Evolutionary conservation across 1,140 invertebrate genomes (phyloP).

Genomic region (Drosophila triauraria): DNA sequence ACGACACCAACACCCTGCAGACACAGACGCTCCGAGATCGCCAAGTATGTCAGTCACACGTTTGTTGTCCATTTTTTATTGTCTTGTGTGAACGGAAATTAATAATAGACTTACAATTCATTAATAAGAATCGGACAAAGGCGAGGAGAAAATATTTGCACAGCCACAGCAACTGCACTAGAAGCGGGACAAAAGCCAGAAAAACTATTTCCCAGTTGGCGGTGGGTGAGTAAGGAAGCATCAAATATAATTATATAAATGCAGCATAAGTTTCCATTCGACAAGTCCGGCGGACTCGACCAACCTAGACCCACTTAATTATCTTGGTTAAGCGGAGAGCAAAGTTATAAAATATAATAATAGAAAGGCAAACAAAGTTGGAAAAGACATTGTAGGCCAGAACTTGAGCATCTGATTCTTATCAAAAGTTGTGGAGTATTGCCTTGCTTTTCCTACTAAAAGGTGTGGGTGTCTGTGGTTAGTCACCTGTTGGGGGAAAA

Average conservation of each 20-base stretch:
- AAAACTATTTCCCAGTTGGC: constrained; percentile 18
- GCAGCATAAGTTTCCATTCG: constrained; percentile 64
- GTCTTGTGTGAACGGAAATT: constrained; percentile 28
- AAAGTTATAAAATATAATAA: constrained; percentile 38
- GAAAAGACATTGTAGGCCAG: constrained; percentile 14
- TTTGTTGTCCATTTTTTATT: constrained; percentile 40
- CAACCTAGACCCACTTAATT: constrained; percentile 69
- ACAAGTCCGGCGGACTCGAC: constrained; percentile 12
- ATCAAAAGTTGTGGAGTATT: constrained; percentile 27
- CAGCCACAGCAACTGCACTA: constrained; percentile 33
- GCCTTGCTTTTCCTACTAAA: constrained; percentile 6
- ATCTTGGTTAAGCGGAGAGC: constrained; percentile 59
- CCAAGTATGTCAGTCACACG: constrained; percentile 60
- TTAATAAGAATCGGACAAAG: constrained; percentile 50
- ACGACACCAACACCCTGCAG: constrained; percentile 49
- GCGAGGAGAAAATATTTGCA: constrained; percentile 24
- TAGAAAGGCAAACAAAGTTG: constrained; percentile 53
- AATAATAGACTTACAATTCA: constrained; percentile 47
- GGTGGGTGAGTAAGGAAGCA: constrained; percentile 47
- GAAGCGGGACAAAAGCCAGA: constrained; percentile 15
- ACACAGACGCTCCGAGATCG: constrained; percentile 58
- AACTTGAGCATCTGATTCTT: constrained; percentile 41
- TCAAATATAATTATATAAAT: constrained; percentile 55
- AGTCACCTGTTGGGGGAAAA: constrained; percentile 21
- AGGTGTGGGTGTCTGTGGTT: constrained; percentile 16